Evolutionary conservation across 2,888 invertebrate species (phyloP), one percentile per base, ranked within the genome.

Genomic region (Ormyrus labotus): DNA sequence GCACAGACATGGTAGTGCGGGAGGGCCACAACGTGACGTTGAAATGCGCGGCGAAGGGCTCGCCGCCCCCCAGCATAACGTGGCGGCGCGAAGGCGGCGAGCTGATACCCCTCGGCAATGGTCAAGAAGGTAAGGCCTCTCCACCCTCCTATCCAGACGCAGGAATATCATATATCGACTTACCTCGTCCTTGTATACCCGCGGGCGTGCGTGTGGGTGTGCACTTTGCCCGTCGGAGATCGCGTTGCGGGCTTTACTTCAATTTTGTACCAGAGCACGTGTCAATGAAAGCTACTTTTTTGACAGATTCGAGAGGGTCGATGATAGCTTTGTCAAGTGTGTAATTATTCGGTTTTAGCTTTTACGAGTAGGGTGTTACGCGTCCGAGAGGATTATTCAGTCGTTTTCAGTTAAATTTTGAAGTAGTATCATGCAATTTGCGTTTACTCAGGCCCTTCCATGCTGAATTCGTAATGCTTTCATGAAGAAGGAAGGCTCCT

Each of bases 11-110:
- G 94, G 96, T 96, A 53, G 96, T 96, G 67, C 93, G 95, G 60
- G 98, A 98, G 91, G 97, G 97, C 13, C 95, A 95, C 72, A 95
- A 96, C 84, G 95, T 97, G 81, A 96, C 96, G 86, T 92, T 98
- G 79, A 94, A 94, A 83, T 98, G 98, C 89, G 96, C 96, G 53
- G 97, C 97, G 34, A 96, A 95, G 13, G 96, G 98, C 72, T 96
- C 96, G n/a, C 98, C 98, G 3, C 93, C 94, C 83, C 85, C 85
- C 4, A 95, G 94, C 86, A 96, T 97, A 90, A 95, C 94, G 83
- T 98, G 98, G 98, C 92, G 96, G 84, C 92, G 97, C 83, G 97
- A 97, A 90, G 95, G 95, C 87, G 94, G 95, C 78, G 94, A 79
- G 88, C 92, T 94, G 78, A 96, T 96, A 88, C 93, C 94, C 19